A percentile compares a stretch with the other conserved stretches of the same genome.
Evolutionary conservation across 2,113 vertebrate genomes (phyloP).

Genomic region (Taxidea taxus): DNA sequence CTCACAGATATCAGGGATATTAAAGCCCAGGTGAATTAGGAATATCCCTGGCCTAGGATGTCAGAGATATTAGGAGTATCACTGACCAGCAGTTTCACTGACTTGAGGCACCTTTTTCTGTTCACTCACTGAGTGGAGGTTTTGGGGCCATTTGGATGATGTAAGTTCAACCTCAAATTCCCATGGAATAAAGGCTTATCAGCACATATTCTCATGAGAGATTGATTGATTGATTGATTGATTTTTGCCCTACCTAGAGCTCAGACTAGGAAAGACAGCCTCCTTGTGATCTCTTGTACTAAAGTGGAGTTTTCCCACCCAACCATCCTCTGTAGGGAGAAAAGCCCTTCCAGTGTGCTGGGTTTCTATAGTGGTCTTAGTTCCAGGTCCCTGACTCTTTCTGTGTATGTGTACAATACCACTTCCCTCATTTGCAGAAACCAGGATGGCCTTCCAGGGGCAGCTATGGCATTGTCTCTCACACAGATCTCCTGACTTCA

Average conservation of each 20-base stretch:
- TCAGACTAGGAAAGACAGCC: neutral
- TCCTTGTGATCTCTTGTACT: neutral
- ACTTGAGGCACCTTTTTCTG: neutral
- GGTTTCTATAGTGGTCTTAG: neutral
- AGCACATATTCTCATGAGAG: neutral
- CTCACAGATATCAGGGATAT: neutral
- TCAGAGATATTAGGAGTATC: neutral
- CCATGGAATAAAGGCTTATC: neutral
- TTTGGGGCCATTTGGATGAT: neutral
- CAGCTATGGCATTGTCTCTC: neutral
- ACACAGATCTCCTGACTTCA: neutral
- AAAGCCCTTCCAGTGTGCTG: neutral
- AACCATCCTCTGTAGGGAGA: neutral
- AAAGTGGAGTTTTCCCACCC: neutral
- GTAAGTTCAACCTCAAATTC: neutral
- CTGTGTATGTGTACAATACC: fast-evolving
- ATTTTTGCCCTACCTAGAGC: no score
- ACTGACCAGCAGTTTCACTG: neutral
- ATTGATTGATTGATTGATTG: no score
- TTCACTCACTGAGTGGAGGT: neutral
- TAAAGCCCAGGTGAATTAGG: neutral
- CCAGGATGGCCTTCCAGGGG: neutral
- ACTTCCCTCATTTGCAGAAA: neutral
- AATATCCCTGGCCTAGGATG: neutral
- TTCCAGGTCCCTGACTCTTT: neutral